These are phyloP conservation scores for Rhopalosiphum padi DNA, from an alignment of 1,140 invertebrate species.

Conservation along the genomic window DNA sequence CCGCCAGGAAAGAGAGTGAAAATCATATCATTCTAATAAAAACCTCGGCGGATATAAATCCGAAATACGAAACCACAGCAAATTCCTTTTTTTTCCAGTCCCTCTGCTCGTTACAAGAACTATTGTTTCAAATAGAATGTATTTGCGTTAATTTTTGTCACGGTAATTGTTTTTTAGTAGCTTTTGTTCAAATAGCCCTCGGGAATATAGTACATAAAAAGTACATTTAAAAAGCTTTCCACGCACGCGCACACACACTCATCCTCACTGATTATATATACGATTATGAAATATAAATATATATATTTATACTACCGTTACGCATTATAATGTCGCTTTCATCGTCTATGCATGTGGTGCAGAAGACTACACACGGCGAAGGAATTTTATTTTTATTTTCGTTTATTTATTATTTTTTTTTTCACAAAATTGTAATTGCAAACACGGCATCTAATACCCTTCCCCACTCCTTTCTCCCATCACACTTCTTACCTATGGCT, in stretches of 20 bases:
- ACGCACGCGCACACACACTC: neutral
- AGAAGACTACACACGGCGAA: too few species aligned
- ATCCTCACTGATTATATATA: neutral
- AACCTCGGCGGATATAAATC: neutral
- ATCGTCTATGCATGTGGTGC: neutral
- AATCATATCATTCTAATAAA: neutral
- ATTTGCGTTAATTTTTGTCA: slow-evolving; percentile 40
- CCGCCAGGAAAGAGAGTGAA: neutral
- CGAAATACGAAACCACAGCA: neutral
- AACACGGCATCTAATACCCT: neutral
- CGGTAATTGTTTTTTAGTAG: slow-evolving; percentile 31
- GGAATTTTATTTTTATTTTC: neutral
- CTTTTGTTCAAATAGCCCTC: slow-evolving; percentile 18
- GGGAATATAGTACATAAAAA: neutral
- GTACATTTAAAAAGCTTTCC: slow-evolving; percentile 16
- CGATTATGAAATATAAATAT: neutral
- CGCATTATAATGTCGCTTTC: neutral
- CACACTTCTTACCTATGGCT: neutral
- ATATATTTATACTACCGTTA: neutral
- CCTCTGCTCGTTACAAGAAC: neutral
- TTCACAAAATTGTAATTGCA: neutral
- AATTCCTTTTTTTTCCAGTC: neutral
- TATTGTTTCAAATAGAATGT: neutral
- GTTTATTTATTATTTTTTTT: neutral
- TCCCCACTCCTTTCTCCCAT: too few species aligned